Percentiles rank a stretch among this genome's conserved stretches.
Evolutionary conservation across 23 tunicate genomes (phyloP).

Genomic region (Diplosoma virens): DNA sequence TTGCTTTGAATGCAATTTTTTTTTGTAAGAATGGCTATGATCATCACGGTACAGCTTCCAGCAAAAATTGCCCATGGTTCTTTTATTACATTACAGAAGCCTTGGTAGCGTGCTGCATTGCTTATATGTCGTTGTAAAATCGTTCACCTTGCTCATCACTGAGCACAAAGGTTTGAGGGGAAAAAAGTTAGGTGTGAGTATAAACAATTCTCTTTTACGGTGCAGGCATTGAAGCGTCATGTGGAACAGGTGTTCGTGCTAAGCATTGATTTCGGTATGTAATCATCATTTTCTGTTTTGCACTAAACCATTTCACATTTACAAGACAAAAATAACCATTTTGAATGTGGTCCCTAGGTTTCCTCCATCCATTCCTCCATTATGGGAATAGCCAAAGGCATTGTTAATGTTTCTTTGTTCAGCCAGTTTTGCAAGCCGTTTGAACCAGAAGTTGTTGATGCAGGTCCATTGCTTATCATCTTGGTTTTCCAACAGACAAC

Average conservation of each 20-base stretch:
- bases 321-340: constrained; percentile 26
- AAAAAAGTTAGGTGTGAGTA: no score
- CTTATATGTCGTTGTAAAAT: no score
- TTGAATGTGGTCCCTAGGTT: constrained; percentile 13
- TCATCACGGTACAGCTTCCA: no score
- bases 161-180: no score
- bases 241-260: constrained; percentile 27
- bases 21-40: no score
- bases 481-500: no score
- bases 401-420: constrained; percentile 19
- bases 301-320: constrained; percentile 22
- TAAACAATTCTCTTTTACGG: no score
- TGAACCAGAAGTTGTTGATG: constrained; percentile 18
- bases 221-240: constrained; percentile 12
- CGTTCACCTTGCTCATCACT: no score
- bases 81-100: no score
- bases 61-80: no score
- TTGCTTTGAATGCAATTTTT: no score
- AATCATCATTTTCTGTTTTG: constrained; percentile 10
- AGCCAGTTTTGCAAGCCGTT: constrained; percentile 27
- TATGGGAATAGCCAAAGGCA: constrained; percentile 24
- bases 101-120: no score
- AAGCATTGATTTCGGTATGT: constrained; percentile 14
- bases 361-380: constrained; percentile 33
- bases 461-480: constrained; percentile 26